Conservation (phyloP, 2,888 invertebrate genomes). For the Agrotis segetum region DNA sequence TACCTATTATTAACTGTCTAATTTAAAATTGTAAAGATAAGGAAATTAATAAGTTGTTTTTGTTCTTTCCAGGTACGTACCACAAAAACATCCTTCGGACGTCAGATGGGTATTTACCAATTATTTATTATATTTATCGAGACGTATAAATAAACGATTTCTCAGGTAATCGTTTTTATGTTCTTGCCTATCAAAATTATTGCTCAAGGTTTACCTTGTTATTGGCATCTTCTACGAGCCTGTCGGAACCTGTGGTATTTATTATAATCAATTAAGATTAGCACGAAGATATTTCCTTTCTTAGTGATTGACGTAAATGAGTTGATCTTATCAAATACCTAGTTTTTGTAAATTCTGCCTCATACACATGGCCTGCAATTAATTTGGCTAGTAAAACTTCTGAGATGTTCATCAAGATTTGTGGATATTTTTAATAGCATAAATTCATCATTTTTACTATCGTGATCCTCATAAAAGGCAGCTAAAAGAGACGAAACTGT, state of each 20-base stretch:
- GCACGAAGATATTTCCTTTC: conserved; percentile 2
- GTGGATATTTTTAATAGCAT: too few species aligned
- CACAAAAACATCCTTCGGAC: background rate
- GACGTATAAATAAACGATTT: conserved; percentile 9
- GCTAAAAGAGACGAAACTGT: background rate
- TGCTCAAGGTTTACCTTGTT: conserved; percentile 39
- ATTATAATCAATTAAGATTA: conserved; percentile 11
- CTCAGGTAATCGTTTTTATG: conserved; percentile 27
- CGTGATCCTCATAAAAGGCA: background rate
- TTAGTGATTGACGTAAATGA: background rate
- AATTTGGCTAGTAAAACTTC: background rate
- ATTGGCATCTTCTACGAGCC: background rate
- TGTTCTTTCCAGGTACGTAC: conserved; percentile 44
- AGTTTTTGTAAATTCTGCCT: background rate
- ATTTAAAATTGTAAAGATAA: too few species aligned
- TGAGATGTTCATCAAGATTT: too few species aligned
- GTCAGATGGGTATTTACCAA: conserved; percentile 21
- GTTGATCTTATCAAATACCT: too few species aligned
- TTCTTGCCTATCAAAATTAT: conserved; percentile 19
- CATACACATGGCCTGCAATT: background rate
- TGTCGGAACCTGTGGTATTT: background rate
- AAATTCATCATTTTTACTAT: too few species aligned
- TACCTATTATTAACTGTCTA: too few species aligned
- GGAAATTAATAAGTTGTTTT: conserved; percentile 11
- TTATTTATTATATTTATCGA: conserved; percentile 25